phyloP scores from a whole-genome alignment of 2,888 invertebrate species.

The Magallana nippona region DNA sequence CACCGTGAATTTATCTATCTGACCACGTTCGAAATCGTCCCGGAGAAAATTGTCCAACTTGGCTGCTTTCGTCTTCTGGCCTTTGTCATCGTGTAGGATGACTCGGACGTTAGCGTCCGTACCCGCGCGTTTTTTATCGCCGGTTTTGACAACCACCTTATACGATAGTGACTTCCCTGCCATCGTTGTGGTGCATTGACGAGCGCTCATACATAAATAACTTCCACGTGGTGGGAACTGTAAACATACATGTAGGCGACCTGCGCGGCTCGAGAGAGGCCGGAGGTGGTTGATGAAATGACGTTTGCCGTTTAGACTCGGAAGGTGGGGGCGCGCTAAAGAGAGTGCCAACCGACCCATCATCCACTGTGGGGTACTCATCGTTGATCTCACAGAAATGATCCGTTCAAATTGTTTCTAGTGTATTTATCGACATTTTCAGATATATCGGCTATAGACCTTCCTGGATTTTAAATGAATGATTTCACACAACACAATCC shows the following conservation, averaged over 20 bases:
- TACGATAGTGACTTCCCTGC: conserved; percentile 42
- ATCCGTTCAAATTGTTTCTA: too few relatives aligned
- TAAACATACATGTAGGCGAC: neutral
- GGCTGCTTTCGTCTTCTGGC: conserved; percentile 72
- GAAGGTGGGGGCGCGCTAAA: neutral
- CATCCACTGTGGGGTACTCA: neutral
- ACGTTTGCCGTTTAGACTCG: neutral
- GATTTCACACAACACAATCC: too few relatives aligned
- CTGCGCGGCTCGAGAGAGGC: neutral
- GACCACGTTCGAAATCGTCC: conserved; percentile 75
- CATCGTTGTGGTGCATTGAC: conserved; percentile 20
- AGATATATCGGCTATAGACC: too few relatives aligned
- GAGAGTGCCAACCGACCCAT: neutral
- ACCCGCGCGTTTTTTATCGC: conserved; percentile 80
- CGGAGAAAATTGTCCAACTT: conserved; percentile 77
- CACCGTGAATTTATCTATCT: conserved; percentile 67
- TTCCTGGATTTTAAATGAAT: too few relatives aligned
- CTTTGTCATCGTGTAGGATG: conserved; percentile 78
- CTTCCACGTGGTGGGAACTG: conserved; percentile 12
- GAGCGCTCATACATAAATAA: neutral
- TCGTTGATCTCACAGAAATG: neutral
- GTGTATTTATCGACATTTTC: too few relatives aligned
- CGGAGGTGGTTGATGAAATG: neutral
- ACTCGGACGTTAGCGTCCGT: conserved; percentile 80
- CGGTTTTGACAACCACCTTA: conserved; percentile 80